phyloP scores from a whole-genome alignment of 2,113 vertebrate species.

The Oreotrochilus melanogaster region DNA sequence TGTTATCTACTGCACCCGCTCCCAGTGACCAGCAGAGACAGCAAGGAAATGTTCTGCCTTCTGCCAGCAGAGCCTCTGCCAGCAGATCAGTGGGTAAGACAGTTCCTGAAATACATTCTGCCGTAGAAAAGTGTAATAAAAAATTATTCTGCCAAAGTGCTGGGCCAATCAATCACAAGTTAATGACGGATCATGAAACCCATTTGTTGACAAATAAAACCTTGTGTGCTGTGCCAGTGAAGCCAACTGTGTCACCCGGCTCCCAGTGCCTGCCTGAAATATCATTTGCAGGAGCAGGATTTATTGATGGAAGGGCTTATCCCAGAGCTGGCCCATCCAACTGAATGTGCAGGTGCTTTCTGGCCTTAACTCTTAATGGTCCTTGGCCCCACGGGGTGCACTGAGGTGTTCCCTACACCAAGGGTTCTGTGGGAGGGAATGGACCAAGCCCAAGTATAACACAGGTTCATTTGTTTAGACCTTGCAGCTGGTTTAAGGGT shows the following conservation, averaged over 20 bases:
- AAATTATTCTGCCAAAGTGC: constrained; percentile 26
- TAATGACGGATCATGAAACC: constrained; percentile 74
- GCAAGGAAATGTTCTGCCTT: constrained; percentile 5
- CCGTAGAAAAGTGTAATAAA: constrained; percentile 25
- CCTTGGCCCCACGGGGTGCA: background rate
- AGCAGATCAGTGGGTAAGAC: constrained; percentile 1
- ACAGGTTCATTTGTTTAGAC: background rate
- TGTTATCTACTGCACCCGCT: constrained; percentile 21
- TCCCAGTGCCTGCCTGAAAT: constrained; percentile 49
- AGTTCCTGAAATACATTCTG: constrained; percentile 51
- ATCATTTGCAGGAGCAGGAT: constrained; percentile 21
- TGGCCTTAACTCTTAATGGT: background rate
- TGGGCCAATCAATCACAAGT: constrained; percentile 73
- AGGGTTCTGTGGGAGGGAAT: background rate
- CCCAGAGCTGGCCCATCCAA: background rate
- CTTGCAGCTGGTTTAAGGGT: background rate
- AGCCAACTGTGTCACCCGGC: constrained; percentile 55
- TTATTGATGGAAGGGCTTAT: constrained; percentile 33
- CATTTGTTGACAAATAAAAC: constrained; percentile 80
- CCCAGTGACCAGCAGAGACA: constrained; percentile 24
- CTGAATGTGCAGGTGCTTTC: constrained; percentile 46
- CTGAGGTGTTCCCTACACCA: background rate
- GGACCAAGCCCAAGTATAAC: background rate
- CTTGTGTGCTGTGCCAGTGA: constrained; percentile 48
- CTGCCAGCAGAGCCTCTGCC: constrained; percentile 39